Base-by-base conservation (phyloP, 2,888 invertebrate species). In the Cosmopolites sordidus region DNA sequence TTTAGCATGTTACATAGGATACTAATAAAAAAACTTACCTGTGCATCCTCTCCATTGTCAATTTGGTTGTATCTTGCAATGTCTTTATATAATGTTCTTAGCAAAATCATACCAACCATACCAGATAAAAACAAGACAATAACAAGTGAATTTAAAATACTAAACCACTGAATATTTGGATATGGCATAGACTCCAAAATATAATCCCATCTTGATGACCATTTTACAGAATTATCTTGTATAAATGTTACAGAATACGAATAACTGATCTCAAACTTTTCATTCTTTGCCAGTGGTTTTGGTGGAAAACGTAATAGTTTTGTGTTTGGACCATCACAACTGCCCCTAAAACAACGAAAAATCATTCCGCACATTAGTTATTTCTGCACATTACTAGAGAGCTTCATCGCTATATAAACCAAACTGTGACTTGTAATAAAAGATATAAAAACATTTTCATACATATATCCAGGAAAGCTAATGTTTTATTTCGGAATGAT, bases 171-270 rank as follows among this genome's bases (percentile, higher is more conserved):
- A 65, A 98, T 97, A 71, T 97, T 97, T 1, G 97, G 92, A 72
- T 97, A 95, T 0, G 95, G 96, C 90, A 96, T 94, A 0, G 97
- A 95, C 75, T 97, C 95, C 54, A 99, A 77, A 59, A 99, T 97
- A 73, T 99, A 99, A 75, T 99, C 99, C 99, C 99, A 99, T 67
- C 99, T 82, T 0, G 96, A 97, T 0, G 96, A 96, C 99, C 98
- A 99, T 75, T 95, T 96, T 11, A 95, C 87, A 0, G 83, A 82
- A 72, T 92, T 85, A 66, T 92, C 87, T 68, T 80, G 79, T 66
- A 82, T 77, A 73, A 92, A 98, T 16, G 76, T 82, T 0, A 98
- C 86, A 4, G 87, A 84, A 75, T 97, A 99, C 0, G 94, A 84
- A 75, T 97, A 99, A 0, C 80, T 80, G 30, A 98, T 82, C 37